Percentiles rank a stretch among this genome's conserved stretches.
Evolutionary conservation across 1,140 invertebrate species (phyloP).

Genomic region (Babylonia areolata): DNA sequence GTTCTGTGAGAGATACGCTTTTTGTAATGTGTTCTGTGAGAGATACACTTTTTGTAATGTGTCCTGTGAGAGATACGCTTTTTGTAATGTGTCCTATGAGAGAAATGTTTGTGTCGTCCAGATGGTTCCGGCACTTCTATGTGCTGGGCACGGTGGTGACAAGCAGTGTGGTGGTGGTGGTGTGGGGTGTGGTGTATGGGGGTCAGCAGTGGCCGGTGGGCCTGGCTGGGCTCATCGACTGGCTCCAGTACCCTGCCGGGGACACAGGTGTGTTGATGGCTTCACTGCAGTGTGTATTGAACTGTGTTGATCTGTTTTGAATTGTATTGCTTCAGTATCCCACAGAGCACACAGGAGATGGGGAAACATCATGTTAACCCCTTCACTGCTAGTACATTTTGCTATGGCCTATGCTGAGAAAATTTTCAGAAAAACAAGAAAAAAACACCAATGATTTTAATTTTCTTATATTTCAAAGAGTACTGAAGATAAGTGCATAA

Average conservation of each 20-base stretch:
- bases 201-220: not conserved
- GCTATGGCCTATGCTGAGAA: no score
- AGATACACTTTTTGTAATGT: not conserved
- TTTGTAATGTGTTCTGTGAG: not conserved
- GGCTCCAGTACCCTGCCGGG: not conserved
- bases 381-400: no score
- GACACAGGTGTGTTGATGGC: not conserved
- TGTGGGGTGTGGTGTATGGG: not conserved
- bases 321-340: no score
- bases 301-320: no score
- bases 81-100: not conserved
- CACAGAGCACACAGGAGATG: no score
- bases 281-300: no score
- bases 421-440: no score
- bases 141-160: not conserved
- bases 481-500: no score
- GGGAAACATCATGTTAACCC: no score
- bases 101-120: not conserved
- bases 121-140: slow-evolving; percentile 13
- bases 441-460: no score
- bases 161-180: not conserved
- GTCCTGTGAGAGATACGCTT: not conserved
- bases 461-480: no score
- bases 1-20: not conserved
- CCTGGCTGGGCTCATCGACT: not conserved